A percentile compares a stretch with the other conserved stretches of the same genome.
Evolutionary conservation across 2,113 vertebrate genomes (phyloP).

Genomic region (Paracanthobrama guichenoti): DNA sequence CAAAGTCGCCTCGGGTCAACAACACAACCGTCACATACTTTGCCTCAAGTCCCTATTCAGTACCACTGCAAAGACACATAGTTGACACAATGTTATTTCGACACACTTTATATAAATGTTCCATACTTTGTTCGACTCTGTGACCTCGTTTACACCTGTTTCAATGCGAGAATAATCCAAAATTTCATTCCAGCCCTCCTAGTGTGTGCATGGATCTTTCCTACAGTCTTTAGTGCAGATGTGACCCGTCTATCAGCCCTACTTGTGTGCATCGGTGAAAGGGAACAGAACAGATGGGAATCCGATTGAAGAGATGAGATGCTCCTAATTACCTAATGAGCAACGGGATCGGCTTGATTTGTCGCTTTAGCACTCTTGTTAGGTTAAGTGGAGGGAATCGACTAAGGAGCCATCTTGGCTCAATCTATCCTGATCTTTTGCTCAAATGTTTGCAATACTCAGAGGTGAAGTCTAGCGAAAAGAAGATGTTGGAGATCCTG

Average conservation of each 20-base stretch:
- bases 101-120: not conserved
- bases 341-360: constrained; percentile 75
- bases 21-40: constrained; percentile 55
- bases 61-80: constrained; percentile 25
- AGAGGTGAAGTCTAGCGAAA: not conserved
- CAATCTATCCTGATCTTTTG: constrained; percentile 32
- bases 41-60: constrained; percentile 48
- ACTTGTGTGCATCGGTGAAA: constrained; percentile 56
- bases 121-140: not conserved
- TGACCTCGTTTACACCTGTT: not conserved
- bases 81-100: not conserved
- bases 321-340: constrained; percentile 81
- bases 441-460: constrained; percentile 22
- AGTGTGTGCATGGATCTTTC: constrained; percentile 26
- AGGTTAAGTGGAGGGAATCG: constrained; percentile 80
- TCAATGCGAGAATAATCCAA: not conserved
- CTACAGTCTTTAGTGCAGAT: constrained; percentile 48
- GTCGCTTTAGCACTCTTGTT: constrained; percentile 77
- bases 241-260: constrained; percentile 64
- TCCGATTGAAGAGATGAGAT: constrained; percentile 70
- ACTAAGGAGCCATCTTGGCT: constrained; percentile 66
- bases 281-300: constrained; percentile 70
- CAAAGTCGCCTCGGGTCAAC: constrained; percentile 65
- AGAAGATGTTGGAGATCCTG: not conserved
- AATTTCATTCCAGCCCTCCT: constrained; percentile 20